Evolutionary conservation across 2,888 invertebrate genomes (phyloP), one percentile per base, ranked within the genome.

Genomic region (Acleris cristana): DNA sequence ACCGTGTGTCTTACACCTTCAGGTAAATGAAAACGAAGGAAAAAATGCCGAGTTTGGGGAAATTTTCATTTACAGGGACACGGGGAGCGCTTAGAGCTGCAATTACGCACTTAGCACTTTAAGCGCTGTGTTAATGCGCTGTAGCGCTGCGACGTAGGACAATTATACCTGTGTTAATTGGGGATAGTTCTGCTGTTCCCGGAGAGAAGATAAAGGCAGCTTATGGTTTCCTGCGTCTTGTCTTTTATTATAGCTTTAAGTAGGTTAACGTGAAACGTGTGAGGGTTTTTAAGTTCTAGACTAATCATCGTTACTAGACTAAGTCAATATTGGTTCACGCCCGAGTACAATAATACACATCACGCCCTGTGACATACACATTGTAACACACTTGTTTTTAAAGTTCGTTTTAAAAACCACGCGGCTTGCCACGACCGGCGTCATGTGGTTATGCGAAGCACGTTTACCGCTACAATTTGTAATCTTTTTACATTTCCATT

Each of bases 1-100:
- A 56, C 21, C 56, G 56, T 55, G 60, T 54, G 59, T 55, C 54
- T 51, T 40, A 21, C 63, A 56, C 55, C 55, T 49, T 18, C 19
- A 12, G 51, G 56, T 19, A 19, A 49, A 64, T 30, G 44, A 26
- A 44, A 55, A 60, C 60, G 60, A 60, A 65, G 56, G 58, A 59
- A 60, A 30, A 40, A 34, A 18, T 19, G 21, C 16, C 21, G 19
- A 51, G 34, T 16, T 18, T 14, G 34, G 14, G 10, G 44, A 21
- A 44, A 44, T 56, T 56, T 44, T 56, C 21, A 44, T 56, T 56
- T 44, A 44, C 40, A 16, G 16, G 56, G 40, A 40, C 18, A 34
- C 19, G 34, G 54, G 8, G 8, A 30, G 6, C 40, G 40, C 30
- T 40, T 44, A 7, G 16, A 14, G 26, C 40, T 10, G 12, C 40